Percentiles rank a stretch among this genome's conserved stretches.
Evolutionary conservation across 2,888 invertebrate species (phyloP).

Genomic region (Tipula vernalis): DNA sequence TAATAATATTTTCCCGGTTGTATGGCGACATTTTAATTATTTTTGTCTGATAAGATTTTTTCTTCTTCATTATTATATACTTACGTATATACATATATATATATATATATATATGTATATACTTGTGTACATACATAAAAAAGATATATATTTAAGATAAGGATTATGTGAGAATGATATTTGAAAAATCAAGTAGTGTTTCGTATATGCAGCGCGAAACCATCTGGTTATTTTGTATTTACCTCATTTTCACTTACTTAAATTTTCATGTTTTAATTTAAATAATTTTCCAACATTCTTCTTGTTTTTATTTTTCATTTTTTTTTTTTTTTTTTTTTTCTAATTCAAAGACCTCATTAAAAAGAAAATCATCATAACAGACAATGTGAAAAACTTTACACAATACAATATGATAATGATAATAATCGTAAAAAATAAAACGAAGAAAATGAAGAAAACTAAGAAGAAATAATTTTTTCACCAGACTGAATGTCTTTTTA

Average conservation of each 20-base stretch:
- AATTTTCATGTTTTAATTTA: slow-evolving; percentile 4
- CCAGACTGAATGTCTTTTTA: not conserved
- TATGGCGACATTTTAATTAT: slow-evolving; percentile 4
- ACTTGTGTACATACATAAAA: not conserved
- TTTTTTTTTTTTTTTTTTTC: not conserved
- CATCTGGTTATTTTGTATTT: not conserved
- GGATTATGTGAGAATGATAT: not conserved
- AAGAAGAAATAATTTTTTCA: not conserved
- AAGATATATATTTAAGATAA: not conserved
- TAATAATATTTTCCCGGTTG: not conserved
- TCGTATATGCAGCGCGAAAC: not conserved
- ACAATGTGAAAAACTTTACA: not conserved
- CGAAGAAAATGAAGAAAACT: not conserved
- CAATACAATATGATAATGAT: not conserved
- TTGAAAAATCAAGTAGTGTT: not conserved
- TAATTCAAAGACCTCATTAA: slow-evolving; percentile 4
- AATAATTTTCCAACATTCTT: not conserved
- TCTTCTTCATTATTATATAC: not conserved
- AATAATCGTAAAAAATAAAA: not conserved
- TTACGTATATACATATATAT: not conserved
- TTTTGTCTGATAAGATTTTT: not conserved
- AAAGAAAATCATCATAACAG: not conserved
- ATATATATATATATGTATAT: too few species aligned
- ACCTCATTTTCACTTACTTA: not conserved
- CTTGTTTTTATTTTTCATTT: not conserved